Evolutionary conservation across 2,888 invertebrate genomes (phyloP).

Genomic region (Hetaerina titia): DNA sequence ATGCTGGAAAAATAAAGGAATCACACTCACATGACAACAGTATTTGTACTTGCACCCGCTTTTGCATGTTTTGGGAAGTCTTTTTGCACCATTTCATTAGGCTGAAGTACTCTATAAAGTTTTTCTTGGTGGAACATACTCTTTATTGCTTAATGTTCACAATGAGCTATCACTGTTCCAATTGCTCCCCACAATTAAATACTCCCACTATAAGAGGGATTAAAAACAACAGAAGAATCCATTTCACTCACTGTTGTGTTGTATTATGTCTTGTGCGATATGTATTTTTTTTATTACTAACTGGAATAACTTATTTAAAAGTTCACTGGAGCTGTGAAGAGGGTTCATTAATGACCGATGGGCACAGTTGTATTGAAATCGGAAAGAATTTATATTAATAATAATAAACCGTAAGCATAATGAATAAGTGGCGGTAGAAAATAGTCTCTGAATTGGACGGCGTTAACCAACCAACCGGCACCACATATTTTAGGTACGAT

Average conservation of each 20-base stretch:
- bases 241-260: not conserved
- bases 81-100: not conserved
- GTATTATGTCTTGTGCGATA: not conserved
- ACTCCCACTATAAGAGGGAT: not conserved
- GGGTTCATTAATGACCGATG: not conserved
- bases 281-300: not conserved
- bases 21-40: not conserved
- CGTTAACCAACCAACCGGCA: constrained; percentile 1
- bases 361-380: not conserved
- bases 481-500: not conserved
- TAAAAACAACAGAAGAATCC: not conserved
- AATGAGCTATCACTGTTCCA: not conserved
- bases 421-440: not conserved
- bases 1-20: not conserved
- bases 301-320: not conserved
- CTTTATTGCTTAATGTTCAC: not conserved
- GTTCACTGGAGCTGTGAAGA: not conserved
- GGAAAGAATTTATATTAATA: too few species aligned
- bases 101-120: not conserved
- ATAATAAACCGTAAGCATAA: too few species aligned
- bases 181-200: not conserved
- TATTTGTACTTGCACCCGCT: not conserved
- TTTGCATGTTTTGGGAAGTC: not conserved
- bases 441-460: not conserved
- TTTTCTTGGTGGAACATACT: not conserved